A percentile compares a stretch with the other conserved stretches of the same genome.
These are phyloP conservation scores for Drosophila kanapiae DNA, from an alignment of 1,140 invertebrate species.

Conservation along the genomic window DNA sequence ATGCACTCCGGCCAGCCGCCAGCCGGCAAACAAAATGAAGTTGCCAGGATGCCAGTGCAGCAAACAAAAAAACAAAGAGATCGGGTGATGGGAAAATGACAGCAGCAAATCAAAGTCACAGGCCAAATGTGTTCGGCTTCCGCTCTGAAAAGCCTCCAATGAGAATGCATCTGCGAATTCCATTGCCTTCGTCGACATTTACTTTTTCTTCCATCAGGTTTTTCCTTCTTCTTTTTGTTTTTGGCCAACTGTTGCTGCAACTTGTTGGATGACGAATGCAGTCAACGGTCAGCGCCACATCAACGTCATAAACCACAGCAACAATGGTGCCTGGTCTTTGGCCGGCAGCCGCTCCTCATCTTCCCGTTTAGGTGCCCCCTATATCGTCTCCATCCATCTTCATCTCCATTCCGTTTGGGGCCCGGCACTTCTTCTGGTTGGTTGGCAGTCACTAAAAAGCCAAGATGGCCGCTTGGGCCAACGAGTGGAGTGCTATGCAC, in stretches of 20 bases:
- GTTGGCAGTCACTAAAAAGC: constrained; percentile 56
- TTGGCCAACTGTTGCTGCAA: constrained; percentile 77
- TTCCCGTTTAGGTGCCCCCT: constrained; percentile 26
- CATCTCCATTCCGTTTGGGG: constrained; percentile 28
- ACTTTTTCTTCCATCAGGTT: constrained; percentile 30
- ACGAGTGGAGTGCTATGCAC: constrained; percentile 48
- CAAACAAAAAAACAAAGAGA: background rate
- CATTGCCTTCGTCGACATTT: constrained; percentile 11
- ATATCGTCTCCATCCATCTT: constrained; percentile 35
- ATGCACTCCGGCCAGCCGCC: constrained; percentile 51
- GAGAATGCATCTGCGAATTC: constrained; percentile 45
- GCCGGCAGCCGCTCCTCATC: constrained; percentile 13
- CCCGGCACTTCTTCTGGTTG: constrained; percentile 66
- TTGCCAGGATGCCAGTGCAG: constrained; percentile 58
- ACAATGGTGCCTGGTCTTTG: constrained; percentile 13
- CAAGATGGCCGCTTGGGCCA: constrained; percentile 73
- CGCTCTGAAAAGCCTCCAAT: constrained; percentile 33
- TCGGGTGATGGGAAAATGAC: constrained; percentile 39
- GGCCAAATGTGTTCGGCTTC: constrained; percentile 29
- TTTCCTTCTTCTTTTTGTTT: background rate
- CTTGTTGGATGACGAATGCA: constrained; percentile 70
- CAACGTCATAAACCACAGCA: constrained; percentile 71
- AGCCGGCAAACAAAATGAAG: constrained; percentile 75
- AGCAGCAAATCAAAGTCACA: constrained; percentile 47
- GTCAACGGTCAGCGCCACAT: constrained; percentile 59